phyloP scores from a whole-genome alignment of 1,140 invertebrate genomes.

The Scylla paramamosain region DNA sequence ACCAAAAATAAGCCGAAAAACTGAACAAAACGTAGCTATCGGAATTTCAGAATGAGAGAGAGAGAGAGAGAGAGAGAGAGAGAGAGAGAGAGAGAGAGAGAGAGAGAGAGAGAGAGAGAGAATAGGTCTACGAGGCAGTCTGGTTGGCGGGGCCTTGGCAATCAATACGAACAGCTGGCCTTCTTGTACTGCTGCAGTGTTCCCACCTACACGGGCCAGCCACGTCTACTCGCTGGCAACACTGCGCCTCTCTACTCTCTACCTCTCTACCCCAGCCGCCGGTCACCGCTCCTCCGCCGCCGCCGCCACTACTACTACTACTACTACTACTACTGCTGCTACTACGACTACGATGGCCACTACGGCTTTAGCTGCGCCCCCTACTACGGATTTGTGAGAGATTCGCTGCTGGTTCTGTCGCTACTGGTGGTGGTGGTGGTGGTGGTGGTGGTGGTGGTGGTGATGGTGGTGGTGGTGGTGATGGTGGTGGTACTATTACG shows the following conservation, averaged over 20 bases:
- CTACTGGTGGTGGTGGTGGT: too few relatives aligned
- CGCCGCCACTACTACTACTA: background rate
- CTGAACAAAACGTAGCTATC: background rate
- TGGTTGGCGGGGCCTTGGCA: conserved; percentile 4
- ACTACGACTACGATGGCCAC: background rate
- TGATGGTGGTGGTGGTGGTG: too few relatives aligned
- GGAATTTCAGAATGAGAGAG: background rate
- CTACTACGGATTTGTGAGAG: too few relatives aligned
- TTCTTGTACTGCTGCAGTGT: background rate
- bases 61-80: conserved; percentile 40
- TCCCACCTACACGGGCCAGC: background rate
- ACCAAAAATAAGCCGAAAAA: too few relatives aligned
- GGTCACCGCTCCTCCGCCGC: too few relatives aligned
- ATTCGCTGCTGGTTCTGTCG: too few relatives aligned
- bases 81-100: conserved; percentile 41
- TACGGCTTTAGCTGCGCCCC: too few relatives aligned
- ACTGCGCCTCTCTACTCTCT: conserved; percentile 26
- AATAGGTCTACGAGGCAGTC: background rate
- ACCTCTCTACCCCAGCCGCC: background rate
- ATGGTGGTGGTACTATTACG: too few relatives aligned
- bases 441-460: too few relatives aligned
- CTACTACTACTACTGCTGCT: background rate
- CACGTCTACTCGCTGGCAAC: background rate
- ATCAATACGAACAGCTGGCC: background rate
- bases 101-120: conserved; percentile 45